phyloP scores from a whole-genome alignment of 2,797 vertebrate genomes.

The Serranus cabrilla region DNA sequence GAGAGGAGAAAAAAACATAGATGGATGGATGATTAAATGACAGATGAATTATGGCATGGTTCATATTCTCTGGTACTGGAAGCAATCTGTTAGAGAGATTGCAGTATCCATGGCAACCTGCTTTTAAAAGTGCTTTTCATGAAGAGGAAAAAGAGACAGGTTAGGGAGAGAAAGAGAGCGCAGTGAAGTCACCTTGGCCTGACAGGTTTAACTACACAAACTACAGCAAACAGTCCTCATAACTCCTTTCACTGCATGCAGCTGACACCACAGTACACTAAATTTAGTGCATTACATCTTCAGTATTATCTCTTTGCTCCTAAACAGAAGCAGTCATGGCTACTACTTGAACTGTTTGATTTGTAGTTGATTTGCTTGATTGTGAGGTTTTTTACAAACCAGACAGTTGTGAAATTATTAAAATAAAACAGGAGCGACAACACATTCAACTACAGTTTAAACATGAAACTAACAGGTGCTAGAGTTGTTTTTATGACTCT shows the following conservation, averaged over 20 bases:
- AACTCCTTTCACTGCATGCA: conserved; percentile 19
- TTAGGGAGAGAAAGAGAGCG: conserved; percentile 51
- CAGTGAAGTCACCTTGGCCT: conserved; percentile 72
- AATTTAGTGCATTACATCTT: not conserved
- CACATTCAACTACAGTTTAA: not conserved
- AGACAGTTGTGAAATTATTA: too few species aligned
- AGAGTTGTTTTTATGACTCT: not conserved
- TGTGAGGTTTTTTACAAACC: not conserved
- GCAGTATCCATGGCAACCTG: conserved; percentile 84
- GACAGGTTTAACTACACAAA: conserved; percentile 46
- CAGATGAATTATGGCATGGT: conserved; percentile 71
- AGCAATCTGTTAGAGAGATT: conserved; percentile 78
- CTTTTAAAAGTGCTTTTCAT: conserved; percentile 81
- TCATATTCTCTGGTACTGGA: conserved; percentile 68
- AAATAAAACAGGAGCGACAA: not conserved
- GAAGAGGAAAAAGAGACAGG: conserved; percentile 63
- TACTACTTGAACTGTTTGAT: not conserved
- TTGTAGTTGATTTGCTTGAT: not conserved
- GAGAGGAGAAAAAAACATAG: conserved; percentile 12
- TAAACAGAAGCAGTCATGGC: not conserved
- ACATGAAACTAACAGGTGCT: not conserved
- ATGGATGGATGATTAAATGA: conserved; percentile 64
- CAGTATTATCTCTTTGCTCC: not conserved
- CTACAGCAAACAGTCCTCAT: conserved; percentile 41
- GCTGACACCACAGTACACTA: too few species aligned